Evolutionary conservation across 2,888 invertebrate species (phyloP).

Genomic region (Mythimna impura): DNA sequence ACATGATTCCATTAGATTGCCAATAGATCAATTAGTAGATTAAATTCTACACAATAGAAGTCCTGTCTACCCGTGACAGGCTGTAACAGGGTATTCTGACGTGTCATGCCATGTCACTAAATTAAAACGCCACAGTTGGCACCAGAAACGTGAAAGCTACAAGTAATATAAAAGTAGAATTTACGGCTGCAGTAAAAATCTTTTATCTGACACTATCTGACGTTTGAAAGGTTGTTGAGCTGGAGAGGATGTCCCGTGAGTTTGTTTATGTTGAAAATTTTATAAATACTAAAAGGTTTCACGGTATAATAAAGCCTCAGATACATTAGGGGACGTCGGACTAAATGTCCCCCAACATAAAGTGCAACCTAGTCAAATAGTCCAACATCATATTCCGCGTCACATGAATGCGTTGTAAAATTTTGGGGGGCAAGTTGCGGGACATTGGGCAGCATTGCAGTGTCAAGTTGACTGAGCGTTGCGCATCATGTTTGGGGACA

Average conservation of each 20-base stretch:
- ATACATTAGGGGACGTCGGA: too few species aligned
- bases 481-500: too few species aligned
- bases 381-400: too few species aligned
- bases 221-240: background rate
- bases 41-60: constrained; percentile 34
- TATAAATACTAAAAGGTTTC: background rate
- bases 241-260: background rate
- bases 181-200: constrained; percentile 20
- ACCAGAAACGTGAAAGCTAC: constrained; percentile 13
- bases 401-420: too few species aligned
- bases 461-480: too few species aligned
- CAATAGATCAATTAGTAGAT: constrained; percentile 48
- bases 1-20: constrained; percentile 30
- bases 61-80: constrained; percentile 11
- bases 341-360: too few species aligned
- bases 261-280: constrained; percentile 11
- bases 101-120: constrained; percentile 33
- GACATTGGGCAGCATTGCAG: too few species aligned
- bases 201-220: constrained; percentile 1
- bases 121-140: constrained; percentile 39
- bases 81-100: constrained; percentile 9
- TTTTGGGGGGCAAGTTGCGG: too few species aligned
- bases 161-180: constrained; percentile 23
- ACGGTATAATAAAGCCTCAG: too few species aligned
- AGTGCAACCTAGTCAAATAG: too few species aligned